Percentiles rank a stretch among this genome's conserved stretches.
phyloP scores from a whole-genome alignment of 2,888 invertebrate species.

The Seira ritae region DNA sequence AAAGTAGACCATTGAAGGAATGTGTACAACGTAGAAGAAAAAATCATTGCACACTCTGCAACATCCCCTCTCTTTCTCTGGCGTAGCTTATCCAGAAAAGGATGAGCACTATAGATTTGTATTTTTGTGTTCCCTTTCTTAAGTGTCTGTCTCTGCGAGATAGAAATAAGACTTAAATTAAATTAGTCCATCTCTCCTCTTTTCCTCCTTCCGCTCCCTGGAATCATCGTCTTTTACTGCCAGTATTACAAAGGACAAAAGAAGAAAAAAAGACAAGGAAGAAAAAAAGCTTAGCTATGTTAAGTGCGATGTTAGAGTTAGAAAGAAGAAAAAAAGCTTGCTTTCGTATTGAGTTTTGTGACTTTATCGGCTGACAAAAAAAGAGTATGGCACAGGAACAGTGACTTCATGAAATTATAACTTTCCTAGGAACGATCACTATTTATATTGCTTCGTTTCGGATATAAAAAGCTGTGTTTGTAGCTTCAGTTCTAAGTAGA shows the following conservation, averaged over 20 bases:
- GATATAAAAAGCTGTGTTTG: conserved; percentile 1
- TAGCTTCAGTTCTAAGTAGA: conserved; percentile 10
- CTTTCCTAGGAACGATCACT: conserved; percentile 15
- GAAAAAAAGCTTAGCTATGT: conserved; percentile 24
- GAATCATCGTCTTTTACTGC: conserved; percentile 12
- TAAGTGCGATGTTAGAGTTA: conserved; percentile 18
- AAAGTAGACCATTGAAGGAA: neutral
- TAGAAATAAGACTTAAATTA: conserved; percentile 64
- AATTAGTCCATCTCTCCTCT: conserved; percentile 57
- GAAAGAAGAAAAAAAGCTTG: conserved; percentile 29
- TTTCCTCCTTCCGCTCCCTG: conserved; percentile 22
- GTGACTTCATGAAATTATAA: conserved; percentile 59
- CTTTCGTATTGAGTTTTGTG: conserved; percentile 51
- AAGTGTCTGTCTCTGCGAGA: conserved; percentile 52
- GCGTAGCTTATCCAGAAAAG: neutral
- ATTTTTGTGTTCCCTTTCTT: conserved; percentile 45
- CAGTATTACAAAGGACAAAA: conserved; percentile 1
- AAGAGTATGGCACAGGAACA: conserved; percentile 47
- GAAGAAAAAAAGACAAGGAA: conserved; percentile 25
- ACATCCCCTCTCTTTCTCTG: neutral
- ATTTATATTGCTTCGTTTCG: conserved; percentile 13
- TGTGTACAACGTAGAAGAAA: neutral
- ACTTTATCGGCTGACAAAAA: conserved; percentile 60
- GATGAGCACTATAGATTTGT: conserved; percentile 55
- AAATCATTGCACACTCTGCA: conserved; percentile 12